A percentile compares a stretch with the other conserved stretches of the same genome.
These are phyloP conservation scores for Hartigia nigra DNA, from an alignment of 2,888 invertebrate species.

Conservation along the genomic window DNA sequence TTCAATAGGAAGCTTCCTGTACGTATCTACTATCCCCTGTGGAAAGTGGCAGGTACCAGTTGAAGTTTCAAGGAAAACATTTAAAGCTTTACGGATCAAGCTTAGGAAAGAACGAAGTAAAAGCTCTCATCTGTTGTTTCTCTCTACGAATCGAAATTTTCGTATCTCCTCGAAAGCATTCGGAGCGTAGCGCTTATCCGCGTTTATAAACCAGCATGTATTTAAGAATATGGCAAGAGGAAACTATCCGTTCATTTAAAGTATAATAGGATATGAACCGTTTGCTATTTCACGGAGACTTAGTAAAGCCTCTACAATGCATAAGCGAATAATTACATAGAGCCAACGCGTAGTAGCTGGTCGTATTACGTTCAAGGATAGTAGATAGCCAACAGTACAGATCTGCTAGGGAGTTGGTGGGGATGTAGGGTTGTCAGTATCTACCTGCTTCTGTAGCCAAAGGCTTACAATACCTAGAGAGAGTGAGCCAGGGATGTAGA, in stretches of 20 bases:
- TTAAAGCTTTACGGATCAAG: not conserved
- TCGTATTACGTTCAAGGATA: not conserved
- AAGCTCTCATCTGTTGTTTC: not conserved
- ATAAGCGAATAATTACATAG: not conserved
- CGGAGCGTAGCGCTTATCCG: not conserved
- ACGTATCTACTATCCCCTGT: not conserved
- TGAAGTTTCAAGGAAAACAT: not conserved
- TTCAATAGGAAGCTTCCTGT: not conserved
- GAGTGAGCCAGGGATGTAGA: slow-evolving; percentile 19
- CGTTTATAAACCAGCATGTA: not conserved
- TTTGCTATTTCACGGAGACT: not conserved
- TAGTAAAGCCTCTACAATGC: not conserved
- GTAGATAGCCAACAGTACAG: not conserved
- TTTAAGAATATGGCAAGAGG: not conserved
- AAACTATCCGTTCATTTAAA: not conserved
- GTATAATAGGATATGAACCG: not conserved
- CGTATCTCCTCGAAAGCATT: not conserved
- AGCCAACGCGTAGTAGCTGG: not conserved
- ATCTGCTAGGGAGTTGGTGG: not conserved
- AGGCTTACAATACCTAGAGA: slow-evolving; percentile 24
- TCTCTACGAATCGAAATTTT: not conserved
- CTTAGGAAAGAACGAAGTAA: not conserved
- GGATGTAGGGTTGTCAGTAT: slow-evolving; percentile 34
- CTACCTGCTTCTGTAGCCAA: slow-evolving; percentile 46
- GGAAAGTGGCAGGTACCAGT: not conserved